Conservation (phyloP, 1,140 invertebrate genomes). For the Argopecten irradians region DNA sequence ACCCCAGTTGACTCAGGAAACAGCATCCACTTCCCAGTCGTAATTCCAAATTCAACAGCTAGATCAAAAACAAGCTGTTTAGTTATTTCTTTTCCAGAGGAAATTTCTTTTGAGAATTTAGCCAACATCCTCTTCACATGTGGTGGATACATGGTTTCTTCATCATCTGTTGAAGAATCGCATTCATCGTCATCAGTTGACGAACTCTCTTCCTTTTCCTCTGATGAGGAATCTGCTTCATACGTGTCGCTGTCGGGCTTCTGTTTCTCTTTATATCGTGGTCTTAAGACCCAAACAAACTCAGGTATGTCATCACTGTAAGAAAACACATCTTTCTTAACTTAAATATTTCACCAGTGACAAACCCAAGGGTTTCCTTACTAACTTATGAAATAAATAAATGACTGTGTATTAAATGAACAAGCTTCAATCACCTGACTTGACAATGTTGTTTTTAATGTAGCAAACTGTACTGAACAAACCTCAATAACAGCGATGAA, state of each 20-base stretch:
- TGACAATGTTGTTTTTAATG: too few species aligned
- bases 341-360: background rate
- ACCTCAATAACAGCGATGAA: too few species aligned
- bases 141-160: background rate
- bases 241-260: background rate
- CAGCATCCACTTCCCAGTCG: conserved; percentile 54
- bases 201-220: background rate
- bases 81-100: conserved; percentile 48
- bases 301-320: background rate
- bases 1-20: conserved; percentile 45
- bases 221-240: background rate
- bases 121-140: conserved; percentile 19
- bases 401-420: too few species aligned
- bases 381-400: too few species aligned
- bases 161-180: too few species aligned
- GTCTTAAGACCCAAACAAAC: background rate
- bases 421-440: too few species aligned
- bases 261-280: too few species aligned
- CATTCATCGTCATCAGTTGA: background rate
- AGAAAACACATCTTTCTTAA: background rate
- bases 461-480: too few species aligned
- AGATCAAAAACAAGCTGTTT: conserved; percentile 45
- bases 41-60: conserved; percentile 42
- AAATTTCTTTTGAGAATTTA: conserved; percentile 35
- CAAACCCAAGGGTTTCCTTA: too few species aligned